phyloP scores from a whole-genome alignment of 2,113 vertebrate species.

The Oophaga pumilio region DNA sequence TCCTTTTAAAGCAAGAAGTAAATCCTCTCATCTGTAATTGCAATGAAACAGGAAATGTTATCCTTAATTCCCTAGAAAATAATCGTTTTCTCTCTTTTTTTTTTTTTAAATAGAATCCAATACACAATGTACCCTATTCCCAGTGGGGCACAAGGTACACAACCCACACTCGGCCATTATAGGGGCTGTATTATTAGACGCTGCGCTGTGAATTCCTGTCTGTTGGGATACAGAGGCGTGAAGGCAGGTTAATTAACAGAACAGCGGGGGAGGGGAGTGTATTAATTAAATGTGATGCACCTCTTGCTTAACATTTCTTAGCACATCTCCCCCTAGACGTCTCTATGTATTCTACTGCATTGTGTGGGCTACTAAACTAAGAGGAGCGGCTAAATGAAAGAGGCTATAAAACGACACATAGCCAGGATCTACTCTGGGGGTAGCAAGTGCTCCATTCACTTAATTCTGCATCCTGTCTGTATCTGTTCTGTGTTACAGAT shows the following conservation, averaged over 20 bases:
- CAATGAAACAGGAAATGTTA: not conserved
- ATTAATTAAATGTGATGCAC: not conserved
- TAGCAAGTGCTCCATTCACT: not conserved
- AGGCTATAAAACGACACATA: not conserved
- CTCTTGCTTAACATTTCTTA: not conserved
- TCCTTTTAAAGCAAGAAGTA: not conserved
- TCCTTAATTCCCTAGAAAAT: conserved; percentile 6
- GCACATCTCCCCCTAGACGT: not conserved
- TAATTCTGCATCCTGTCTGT: not conserved
- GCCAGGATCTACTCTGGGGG: not conserved
- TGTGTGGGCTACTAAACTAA: not conserved
- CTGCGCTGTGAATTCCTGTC: not conserved
- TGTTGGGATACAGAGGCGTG: not conserved
- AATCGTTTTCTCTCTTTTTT: not conserved
- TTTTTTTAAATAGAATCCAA: not conserved
- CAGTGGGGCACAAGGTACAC: not conserved
- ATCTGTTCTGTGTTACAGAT: too few relatives aligned
- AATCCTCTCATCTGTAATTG: not conserved
- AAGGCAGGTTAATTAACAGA: not conserved
- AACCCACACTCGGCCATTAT: not conserved
- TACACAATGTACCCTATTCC: conserved; percentile 15
- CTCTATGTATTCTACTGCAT: not conserved
- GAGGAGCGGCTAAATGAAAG: not conserved
- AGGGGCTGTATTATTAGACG: conserved; percentile 19
- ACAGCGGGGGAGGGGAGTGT: not conserved